Base-by-base conservation (phyloP, 2,797 vertebrate species). In the Leucoraja ocellata region DNA sequence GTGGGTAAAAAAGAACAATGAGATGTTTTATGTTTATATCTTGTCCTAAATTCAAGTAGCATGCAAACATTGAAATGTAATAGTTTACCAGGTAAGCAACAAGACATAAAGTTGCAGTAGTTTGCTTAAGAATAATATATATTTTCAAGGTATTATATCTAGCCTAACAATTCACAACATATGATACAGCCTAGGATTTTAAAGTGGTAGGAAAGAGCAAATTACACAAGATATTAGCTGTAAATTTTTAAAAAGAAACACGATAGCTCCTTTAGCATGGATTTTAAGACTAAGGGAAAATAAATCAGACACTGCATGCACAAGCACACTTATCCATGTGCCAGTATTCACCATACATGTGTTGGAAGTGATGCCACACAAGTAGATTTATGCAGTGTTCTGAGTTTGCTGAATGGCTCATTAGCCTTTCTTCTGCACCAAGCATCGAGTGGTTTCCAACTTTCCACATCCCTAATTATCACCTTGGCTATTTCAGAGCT, bases 401-500 rank as follows among this genome's bases (percentile, higher is more conserved):
- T 76, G 90, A 92, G 71, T 92, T 92, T 92, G 90, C 39, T 92
- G 71, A 92, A 92, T 92, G 71, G 90, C 73, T 92, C 90, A 92
- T 92, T 92, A 92, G 90, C 90, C 90, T 92, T 92, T 92, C 90
- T 71, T 54, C 73, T 92, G 90, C 90, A 92, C 68, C 25, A 58
- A 92, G 90, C 90, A 74, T 92, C 90, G 13, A 71, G 90, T 74
- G 90, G 90, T 92, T 92, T 92, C 90, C 90, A 92, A 92, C 90
- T 92, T 92, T 92, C 90, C 90, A 92, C 90, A 92, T 92, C 90
- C 90, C 71, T 92, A 92, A 92, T 92, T 92, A 92, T 92, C 90
- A 92, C 90, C 90, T 92, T 92, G 90, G 90, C 68, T 92, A 74
- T 92, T 92, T 92, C 90, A 92, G 68, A 91, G 88, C 65, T 65